Conservation (phyloP, 2,113 vertebrate genomes). For the Eulacestoma nigropectus region DNA sequence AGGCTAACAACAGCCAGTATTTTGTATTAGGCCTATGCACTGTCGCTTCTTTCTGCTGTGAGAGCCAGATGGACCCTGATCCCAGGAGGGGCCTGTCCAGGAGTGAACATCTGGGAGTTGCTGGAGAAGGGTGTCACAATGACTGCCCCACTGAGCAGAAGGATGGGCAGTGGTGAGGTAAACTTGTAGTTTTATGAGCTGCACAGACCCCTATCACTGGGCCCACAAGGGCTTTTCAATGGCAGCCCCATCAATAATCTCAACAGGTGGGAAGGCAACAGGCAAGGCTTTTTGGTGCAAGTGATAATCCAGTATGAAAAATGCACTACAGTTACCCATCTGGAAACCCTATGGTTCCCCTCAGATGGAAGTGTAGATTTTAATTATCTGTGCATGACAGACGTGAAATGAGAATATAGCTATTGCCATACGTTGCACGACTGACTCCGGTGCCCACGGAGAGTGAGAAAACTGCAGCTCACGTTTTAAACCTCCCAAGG, state of each 20-base stretch:
- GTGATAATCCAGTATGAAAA: slow-evolving; percentile 3
- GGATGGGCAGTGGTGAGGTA: neutral
- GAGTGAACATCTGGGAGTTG: neutral
- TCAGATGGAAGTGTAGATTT: slow-evolving; percentile 13
- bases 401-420: neutral
- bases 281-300: neutral
- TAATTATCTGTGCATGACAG: slow-evolving; percentile 24
- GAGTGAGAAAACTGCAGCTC: slow-evolving; percentile 32
- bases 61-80: neutral
- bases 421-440: neutral
- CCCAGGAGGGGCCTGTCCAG: neutral
- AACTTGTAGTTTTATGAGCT: neutral
- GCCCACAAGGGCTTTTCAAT: neutral
- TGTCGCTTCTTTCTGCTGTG: neutral
- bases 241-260: neutral
- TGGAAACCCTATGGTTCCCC: neutral
- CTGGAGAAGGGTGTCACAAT: neutral
- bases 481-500: neutral
- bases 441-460: neutral
- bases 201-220: neutral
- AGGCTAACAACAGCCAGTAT: neutral
- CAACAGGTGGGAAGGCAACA: slow-evolving; percentile 32
- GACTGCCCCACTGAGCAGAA: neutral
- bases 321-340: neutral
- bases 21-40: fast-evolving